Percentiles rank a stretch among this genome's conserved stretches.
These are phyloP conservation scores for Octodon degus DNA, from an alignment of 2,113 vertebrate genomes.

Conservation along the genomic window DNA sequence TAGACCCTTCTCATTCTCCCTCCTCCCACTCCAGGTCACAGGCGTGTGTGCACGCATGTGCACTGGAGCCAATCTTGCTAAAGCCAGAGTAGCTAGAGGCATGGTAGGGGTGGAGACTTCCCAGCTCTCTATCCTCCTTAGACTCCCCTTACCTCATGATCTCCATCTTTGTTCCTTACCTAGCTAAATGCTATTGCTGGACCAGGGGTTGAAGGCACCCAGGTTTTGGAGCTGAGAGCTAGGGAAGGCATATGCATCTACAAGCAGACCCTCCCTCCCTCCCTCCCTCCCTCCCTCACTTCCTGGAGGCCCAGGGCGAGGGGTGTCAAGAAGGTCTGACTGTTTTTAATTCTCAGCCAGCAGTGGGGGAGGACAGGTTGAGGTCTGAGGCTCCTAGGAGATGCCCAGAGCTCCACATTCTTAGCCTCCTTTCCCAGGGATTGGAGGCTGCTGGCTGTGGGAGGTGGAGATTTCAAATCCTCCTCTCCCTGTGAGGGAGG, in stretches of 20 bases:
- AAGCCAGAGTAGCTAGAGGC: neutral
- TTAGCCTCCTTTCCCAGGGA: conserved; percentile 60
- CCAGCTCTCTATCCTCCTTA: conserved; percentile 35
- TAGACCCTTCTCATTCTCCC: conserved; percentile 49
- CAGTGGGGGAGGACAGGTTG: conserved; percentile 15
- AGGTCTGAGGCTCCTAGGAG: conserved; percentile 38
- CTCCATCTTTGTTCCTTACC: conserved; percentile 25
- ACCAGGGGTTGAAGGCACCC: neutral
- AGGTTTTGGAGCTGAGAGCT: neutral
- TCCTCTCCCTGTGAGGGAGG: conserved; percentile 31
- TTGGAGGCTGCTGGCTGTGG: neutral
- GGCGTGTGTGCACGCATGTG: neutral
- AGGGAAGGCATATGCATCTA: neutral
- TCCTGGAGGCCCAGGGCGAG: conserved; percentile 65
- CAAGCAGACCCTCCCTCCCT: conserved; percentile 4
- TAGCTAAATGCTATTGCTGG: neutral
- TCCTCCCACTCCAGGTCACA: conserved; percentile 43
- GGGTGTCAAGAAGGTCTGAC: conserved; percentile 26
- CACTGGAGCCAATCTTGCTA: neutral
- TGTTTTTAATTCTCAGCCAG: conserved; percentile 64
- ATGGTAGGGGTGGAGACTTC: neutral
- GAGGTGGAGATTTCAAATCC: conserved; percentile 32
- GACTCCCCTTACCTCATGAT: neutral
- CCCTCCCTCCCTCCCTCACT: conserved; percentile 10
- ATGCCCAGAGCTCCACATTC: conserved; percentile 42